Conservation (phyloP, 2,113 vertebrate species). For the Columba janthina region DNA sequence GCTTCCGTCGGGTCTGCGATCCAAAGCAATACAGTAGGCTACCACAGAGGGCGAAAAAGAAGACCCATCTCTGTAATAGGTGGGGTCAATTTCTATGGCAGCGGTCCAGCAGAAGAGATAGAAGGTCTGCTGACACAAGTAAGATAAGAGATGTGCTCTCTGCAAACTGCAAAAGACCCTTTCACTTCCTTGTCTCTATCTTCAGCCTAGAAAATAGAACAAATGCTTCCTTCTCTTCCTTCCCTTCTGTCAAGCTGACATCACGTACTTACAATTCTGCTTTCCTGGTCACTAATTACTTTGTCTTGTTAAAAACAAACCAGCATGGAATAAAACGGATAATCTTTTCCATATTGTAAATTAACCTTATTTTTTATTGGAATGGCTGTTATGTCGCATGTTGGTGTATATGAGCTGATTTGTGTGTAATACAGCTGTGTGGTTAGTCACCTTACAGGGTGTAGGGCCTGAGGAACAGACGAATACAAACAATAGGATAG, state of each 20-base stretch:
- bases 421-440: neutral
- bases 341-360: conserved; percentile 16
- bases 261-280: neutral
- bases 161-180: conserved; percentile 47
- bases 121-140: conserved; percentile 86
- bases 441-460: neutral
- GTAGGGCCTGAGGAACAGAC: neutral
- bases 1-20: neutral
- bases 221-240: conserved; percentile 61
- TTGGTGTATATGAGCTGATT: neutral
- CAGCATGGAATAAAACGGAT: conserved; percentile 36
- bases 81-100: conserved; percentile 81
- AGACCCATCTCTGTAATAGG: conserved; percentile 90
- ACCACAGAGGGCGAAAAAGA: conserved; percentile 69
- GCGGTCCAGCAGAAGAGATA: conserved; percentile 76
- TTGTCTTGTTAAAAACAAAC: conserved; percentile 33
- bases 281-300: conserved; percentile 64
- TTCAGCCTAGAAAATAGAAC: conserved; percentile 55
- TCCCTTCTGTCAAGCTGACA: conserved; percentile 33
- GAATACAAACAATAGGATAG: neutral
- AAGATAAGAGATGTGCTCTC: conserved; percentile 75
- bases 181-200: conserved; percentile 57
- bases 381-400: neutral
- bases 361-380: conserved; percentile 60
- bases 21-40: conserved; percentile 52